Conservation (phyloP, 2,113 vertebrate genomes). For the Bolborhynchus lineola region DNA sequence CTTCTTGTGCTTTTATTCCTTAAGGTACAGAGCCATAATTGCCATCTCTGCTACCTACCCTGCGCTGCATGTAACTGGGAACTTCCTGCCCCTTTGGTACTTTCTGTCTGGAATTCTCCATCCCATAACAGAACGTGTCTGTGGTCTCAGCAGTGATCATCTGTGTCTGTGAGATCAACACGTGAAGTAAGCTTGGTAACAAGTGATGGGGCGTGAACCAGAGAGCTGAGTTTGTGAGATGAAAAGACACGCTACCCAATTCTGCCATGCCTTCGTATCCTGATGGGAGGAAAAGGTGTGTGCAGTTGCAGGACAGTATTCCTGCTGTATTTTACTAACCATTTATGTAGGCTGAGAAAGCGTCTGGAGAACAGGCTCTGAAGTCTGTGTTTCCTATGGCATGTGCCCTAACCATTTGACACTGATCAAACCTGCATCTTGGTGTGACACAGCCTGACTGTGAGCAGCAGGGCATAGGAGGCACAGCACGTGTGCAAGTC, state of each 20-base stretch:
- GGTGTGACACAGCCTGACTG: neutral
- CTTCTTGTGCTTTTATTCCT: neutral
- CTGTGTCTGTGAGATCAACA: neutral
- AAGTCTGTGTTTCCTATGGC: neutral
- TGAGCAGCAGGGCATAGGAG: neutral
- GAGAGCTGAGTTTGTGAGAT: neutral
- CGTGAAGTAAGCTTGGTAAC: neutral
- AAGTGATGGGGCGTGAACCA: neutral
- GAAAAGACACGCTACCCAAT: neutral
- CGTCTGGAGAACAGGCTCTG: neutral
- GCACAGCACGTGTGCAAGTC: neutral
- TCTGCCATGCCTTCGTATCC: neutral
- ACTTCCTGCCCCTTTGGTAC: neutral
- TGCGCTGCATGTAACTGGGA: conserved; percentile 11
- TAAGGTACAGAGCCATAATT: neutral
- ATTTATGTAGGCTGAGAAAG: neutral
- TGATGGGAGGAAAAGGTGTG: neutral
- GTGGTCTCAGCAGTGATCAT: neutral
- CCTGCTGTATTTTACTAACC: neutral
- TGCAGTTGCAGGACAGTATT: neutral
- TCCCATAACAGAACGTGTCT: neutral
- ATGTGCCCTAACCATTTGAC: neutral
- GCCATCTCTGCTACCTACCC: neutral
- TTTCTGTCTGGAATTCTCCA: neutral
- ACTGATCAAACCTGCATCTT: neutral